These are phyloP conservation scores for Lagorchestes hirsutus DNA, from an alignment of 2,797 vertebrate species.

Conservation along the genomic window DNA sequence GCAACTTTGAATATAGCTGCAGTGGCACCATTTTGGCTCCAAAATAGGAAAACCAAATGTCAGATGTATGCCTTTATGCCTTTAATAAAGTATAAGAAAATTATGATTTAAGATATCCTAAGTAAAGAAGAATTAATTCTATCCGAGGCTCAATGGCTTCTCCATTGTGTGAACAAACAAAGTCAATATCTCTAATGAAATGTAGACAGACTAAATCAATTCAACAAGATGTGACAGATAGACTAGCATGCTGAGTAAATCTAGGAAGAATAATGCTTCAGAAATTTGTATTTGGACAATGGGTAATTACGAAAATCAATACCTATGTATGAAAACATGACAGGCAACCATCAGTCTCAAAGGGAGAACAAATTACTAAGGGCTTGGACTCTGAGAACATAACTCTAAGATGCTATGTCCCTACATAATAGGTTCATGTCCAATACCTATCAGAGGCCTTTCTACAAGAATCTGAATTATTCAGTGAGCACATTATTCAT, in stretches of 20 bases:
- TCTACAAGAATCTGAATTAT: background rate
- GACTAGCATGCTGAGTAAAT: constrained; percentile 68
- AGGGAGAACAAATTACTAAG: constrained; percentile 19
- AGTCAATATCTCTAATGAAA: constrained; percentile 80
- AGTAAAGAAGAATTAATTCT: constrained; percentile 67
- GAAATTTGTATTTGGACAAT: constrained; percentile 79
- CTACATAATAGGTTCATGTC: background rate
- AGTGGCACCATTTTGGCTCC: constrained; percentile 48
- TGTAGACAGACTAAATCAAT: constrained; percentile 75
- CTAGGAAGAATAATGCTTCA: constrained; percentile 64
- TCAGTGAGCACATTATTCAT: background rate
- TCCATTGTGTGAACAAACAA: constrained; percentile 70
- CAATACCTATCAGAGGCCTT: background rate
- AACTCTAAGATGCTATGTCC: background rate
- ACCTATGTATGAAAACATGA: constrained; percentile 68
- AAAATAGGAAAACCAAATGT: constrained; percentile 50
- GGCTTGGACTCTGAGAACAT: background rate
- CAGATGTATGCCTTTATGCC: background rate
- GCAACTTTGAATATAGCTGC: background rate
- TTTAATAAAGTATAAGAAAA: constrained; percentile 47
- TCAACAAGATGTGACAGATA: constrained; percentile 67
- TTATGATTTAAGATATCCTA: constrained; percentile 65
- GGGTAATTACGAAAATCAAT: constrained; percentile 79
- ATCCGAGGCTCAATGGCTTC: constrained; percentile 65
- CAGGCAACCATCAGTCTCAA: constrained; percentile 69